phyloP scores from a whole-genome alignment of 2,888 invertebrate genomes.

The Platycheirus rosarum region DNA sequence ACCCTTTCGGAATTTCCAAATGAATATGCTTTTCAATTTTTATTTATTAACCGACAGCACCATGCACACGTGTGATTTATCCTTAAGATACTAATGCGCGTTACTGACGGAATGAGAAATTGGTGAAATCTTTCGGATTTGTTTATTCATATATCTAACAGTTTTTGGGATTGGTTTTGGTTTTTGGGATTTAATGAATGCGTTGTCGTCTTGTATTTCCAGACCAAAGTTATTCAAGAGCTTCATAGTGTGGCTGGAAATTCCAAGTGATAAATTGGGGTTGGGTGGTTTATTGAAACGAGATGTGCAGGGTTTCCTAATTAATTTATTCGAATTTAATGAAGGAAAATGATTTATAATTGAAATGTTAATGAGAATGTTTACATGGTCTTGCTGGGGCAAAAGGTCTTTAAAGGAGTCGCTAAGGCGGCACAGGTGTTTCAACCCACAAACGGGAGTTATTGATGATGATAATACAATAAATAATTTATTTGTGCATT shows the following conservation, averaged over 20 bases:
- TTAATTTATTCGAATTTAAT: slow-evolving; percentile 42
- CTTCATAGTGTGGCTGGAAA: neutral
- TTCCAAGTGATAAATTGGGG: slow-evolving; percentile 42
- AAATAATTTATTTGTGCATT: too few species aligned
- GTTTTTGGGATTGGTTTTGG: slow-evolving; percentile 1
- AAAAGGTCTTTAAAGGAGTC: too few species aligned
- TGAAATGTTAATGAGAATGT: slow-evolving; percentile 34
- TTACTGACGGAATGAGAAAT: slow-evolving; percentile 44
- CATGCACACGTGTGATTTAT: neutral
- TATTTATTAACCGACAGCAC: neutral
- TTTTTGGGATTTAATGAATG: slow-evolving; percentile 1
- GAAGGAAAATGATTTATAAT: slow-evolving; percentile 44
- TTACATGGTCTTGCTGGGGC: slow-evolving; percentile 15
- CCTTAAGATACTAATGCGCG: slow-evolving; percentile 23
- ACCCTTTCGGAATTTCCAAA: slow-evolving; percentile 3
- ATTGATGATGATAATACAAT: too few species aligned
- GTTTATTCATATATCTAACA: slow-evolving; percentile 29
- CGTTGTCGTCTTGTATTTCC: slow-evolving; percentile 25
- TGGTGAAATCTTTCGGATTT: slow-evolving; percentile 30
- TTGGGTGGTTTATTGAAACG: slow-evolving; percentile 13
- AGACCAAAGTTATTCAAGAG: slow-evolving; percentile 14
- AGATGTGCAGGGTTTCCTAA: slow-evolving; percentile 25
- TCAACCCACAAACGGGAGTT: too few species aligned
- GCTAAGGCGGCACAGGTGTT: too few species aligned
- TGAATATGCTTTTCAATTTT: neutral